Percentiles rank a stretch among this genome's conserved stretches.
These are phyloP conservation scores for Balearica regulorum DNA, from an alignment of 2,797 vertebrate genomes.

Conservation along the genomic window DNA sequence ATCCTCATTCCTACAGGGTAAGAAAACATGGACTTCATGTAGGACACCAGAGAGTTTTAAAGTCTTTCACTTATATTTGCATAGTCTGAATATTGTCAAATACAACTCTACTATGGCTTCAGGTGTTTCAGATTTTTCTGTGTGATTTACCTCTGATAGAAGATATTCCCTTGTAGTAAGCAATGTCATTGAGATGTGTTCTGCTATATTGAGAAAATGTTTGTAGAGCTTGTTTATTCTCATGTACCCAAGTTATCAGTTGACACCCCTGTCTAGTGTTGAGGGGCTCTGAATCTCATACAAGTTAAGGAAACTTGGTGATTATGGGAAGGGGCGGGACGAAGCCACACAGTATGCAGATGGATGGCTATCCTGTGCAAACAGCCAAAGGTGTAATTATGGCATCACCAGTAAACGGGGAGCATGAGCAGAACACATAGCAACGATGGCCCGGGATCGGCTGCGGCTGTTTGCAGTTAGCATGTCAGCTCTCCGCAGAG, in stretches of 20 bases:
- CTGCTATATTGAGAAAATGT: neutral
- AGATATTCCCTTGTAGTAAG: neutral
- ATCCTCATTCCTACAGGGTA: neutral
- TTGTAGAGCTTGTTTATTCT: neutral
- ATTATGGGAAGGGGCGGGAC: fast-evolving
- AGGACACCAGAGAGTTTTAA: neutral
- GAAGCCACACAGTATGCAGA: fast-evolving
- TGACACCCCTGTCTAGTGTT: fast-evolving
- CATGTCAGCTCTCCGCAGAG: fast-evolving
- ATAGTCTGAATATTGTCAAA: neutral
- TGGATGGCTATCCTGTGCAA: neutral
- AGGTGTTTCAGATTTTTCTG: neutral
- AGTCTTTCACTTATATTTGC: neutral
- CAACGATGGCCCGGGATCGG: neutral
- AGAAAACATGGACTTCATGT: neutral
- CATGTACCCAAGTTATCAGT: neutral
- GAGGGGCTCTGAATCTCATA: neutral
- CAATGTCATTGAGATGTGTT: neutral
- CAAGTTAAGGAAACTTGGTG: neutral
- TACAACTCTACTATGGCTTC: neutral
- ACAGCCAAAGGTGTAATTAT: neutral
- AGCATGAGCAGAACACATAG: fast-evolving
- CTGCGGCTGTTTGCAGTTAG: fast-evolving
- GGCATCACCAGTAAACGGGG: neutral
- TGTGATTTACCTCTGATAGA: neutral